A percentile compares a stretch with the other conserved stretches of the same genome.
phyloP scores from a whole-genome alignment of 2,113 vertebrate species.

The Dasyprocta punctata region DNA sequence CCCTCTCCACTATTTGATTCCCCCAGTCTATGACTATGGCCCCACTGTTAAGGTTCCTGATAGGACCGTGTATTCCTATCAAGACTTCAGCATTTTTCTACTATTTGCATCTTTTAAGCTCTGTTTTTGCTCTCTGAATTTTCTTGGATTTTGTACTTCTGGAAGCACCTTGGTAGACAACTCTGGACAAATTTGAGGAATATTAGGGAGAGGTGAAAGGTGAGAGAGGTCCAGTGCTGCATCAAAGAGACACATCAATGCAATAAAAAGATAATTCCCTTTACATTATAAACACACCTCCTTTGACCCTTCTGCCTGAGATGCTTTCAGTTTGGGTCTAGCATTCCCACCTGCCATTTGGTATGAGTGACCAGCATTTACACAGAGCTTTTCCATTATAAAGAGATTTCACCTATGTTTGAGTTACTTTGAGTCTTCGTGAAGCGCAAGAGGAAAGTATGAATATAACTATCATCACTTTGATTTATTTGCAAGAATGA shows the following conservation, averaged over 20 bases:
- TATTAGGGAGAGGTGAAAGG: neutral
- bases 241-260: neutral
- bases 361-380: neutral
- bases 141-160: constrained; percentile 29
- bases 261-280: neutral
- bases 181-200: constrained; percentile 7
- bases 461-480: neutral
- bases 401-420: neutral
- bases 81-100: neutral
- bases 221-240: neutral
- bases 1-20: neutral
- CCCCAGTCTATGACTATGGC: neutral
- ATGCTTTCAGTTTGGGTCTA: neutral
- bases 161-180: neutral
- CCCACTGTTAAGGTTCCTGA: neutral
- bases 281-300: neutral
- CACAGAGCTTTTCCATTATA: neutral
- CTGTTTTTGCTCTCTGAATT: neutral
- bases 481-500: neutral
- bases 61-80: neutral
- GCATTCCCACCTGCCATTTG: neutral
- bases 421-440: neutral
- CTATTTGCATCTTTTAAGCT: neutral
- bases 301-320: neutral
- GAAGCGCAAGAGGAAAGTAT: neutral